Percentiles rank a stretch among this genome's conserved stretches.
Conservation (phyloP, 2,113 vertebrate genomes). For the Engraulis encrasicolus region DNA sequence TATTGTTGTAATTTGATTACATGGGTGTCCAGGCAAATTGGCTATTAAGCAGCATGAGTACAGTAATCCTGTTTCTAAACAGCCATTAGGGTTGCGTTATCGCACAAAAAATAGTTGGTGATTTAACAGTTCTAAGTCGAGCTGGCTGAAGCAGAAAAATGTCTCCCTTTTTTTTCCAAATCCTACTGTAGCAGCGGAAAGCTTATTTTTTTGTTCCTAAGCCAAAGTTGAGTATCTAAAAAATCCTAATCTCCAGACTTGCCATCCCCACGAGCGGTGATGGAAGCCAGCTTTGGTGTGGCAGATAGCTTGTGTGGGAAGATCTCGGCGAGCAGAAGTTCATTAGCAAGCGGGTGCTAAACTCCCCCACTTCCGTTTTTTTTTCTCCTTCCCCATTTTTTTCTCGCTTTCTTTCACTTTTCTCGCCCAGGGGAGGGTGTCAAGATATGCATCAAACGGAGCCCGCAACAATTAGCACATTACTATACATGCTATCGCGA, state of each 20-base stretch:
- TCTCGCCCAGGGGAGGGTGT: constrained; percentile 73
- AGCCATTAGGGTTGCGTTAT: not conserved
- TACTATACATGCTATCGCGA: constrained; percentile 70
- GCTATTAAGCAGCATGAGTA: not conserved
- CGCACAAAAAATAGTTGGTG: not conserved
- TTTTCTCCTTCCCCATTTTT: not conserved
- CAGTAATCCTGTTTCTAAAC: constrained; percentile 1
- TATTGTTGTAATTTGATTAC: constrained; percentile 23
- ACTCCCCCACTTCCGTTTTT: constrained; percentile 62
- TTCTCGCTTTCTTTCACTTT: constrained; percentile 57
- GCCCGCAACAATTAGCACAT: constrained; percentile 73
- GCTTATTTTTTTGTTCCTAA: not conserved
- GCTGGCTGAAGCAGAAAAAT: not conserved
- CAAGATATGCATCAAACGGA: constrained; percentile 72
- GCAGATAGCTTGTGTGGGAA: constrained; percentile 53
- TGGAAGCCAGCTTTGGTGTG: constrained; percentile 67
- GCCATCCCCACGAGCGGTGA: constrained; percentile 62
- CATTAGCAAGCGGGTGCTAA: constrained; percentile 74
- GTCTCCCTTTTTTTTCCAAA: not conserved
- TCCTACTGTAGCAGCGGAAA: not conserved
- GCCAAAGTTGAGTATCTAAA: constrained; percentile 14
- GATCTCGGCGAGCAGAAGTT: constrained; percentile 77
- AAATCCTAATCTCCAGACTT: constrained; percentile 54
- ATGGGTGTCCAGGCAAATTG: constrained; percentile 12
- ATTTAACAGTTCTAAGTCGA: not conserved